Base-by-base conservation (phyloP, 2,113 vertebrate species). In the Pangasianodon gigas region DNA sequence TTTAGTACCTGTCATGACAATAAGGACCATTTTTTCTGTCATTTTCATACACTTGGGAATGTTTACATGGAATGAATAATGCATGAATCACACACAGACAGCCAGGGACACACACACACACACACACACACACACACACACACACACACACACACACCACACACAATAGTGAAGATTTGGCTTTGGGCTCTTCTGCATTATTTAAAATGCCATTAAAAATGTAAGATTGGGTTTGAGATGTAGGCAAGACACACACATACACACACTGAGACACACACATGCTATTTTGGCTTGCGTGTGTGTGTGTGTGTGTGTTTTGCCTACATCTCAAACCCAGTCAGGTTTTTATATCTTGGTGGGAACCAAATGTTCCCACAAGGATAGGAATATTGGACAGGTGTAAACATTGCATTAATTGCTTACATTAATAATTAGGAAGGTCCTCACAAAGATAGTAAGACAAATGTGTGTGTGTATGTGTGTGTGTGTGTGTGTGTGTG, bases 151-250 rank as follows among this genome's bases (percentile, higher is more conserved):
- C 58, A 69, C 60, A 85, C 87, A 67, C 37, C 87, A 81, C 69
- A 77, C 41, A 54, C 18, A 75, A 91, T 65, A 84, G 69, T 56
- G 67, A 69, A 89, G 89, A 77, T 89, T 84, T 83, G 87, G 41
- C 80, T 67, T 89, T 75, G 54, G 56, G 58, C 26, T 69, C 6
- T 54, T 88, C 75, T 89, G 44, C 85, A 89, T 86, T 89, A 89
- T 89, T 91, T 91, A 91, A 89, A 91, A 88, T 51, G 46, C 48
- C 44, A 74, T 89, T 89, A 89, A 91, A 91, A 89, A 91, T 91
- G 90, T 84, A 89, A 74, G 69, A 84, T 65, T 82, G 54, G 11
- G 77, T 46, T 69, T 51, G 29, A 88, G 52, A 91, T n/a, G 80
- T 65, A 84, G 85, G 32, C 37, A 87, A 90, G 84, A 82, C 75